phyloP scores from a whole-genome alignment of 64 coral and sea anemone species.

The Stylophora pistillata region DNA sequence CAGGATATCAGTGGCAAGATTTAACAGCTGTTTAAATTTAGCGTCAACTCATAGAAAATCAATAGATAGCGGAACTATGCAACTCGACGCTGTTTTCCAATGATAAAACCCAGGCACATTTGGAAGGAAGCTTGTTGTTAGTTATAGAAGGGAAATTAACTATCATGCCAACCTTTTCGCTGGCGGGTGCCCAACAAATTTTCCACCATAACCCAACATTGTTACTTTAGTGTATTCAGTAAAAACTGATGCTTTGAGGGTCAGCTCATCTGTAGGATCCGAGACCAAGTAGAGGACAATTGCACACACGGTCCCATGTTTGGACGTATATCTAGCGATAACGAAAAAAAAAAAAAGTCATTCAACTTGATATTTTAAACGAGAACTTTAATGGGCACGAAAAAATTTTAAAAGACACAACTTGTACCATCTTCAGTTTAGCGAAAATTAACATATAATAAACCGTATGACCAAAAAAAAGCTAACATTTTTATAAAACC shows the following conservation, averaged over 20 bases:
- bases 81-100: too few species aligned
- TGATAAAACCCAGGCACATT: constrained; percentile 78
- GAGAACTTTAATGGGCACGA: not conserved
- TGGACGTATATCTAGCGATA: constrained; percentile 70
- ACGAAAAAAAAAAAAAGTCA: not conserved
- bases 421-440: too few species aligned
- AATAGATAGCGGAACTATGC: too few species aligned
- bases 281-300: constrained; percentile 83
- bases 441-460: too few species aligned
- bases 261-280: constrained; percentile 23
- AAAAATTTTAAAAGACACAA: not conserved
- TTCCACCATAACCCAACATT: constrained; percentile 76
- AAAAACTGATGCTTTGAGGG: constrained; percentile 48
- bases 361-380: not conserved
- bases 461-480: too few species aligned
- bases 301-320: constrained; percentile 72
- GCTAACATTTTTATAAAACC: too few species aligned
- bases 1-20: too few species aligned
- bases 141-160: constrained; percentile 45
- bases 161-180: not conserved
- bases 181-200: not conserved
- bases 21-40: too few species aligned
- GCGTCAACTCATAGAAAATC: too few species aligned
- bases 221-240: constrained; percentile 45
- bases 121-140: constrained; percentile 49